These are phyloP conservation scores for Myxocyprinus asiaticus DNA, from an alignment of 2,113 vertebrate species.

Conservation along the genomic window DNA sequence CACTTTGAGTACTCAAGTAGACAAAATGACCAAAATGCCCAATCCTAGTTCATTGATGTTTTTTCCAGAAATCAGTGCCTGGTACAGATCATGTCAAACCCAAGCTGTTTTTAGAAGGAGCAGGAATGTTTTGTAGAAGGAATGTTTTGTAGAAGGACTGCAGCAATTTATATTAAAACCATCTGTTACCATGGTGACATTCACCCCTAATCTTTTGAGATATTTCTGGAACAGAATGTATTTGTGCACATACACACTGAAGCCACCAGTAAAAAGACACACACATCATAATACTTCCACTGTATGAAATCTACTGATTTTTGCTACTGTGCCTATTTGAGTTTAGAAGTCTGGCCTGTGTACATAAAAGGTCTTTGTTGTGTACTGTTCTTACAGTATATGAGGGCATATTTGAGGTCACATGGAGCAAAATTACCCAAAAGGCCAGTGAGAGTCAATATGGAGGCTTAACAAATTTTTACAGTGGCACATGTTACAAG, in stretches of 20 bases:
- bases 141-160: conserved; percentile 49
- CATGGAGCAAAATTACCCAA: too few species aligned
- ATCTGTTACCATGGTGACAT: conserved; percentile 58
- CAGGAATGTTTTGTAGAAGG: not conserved
- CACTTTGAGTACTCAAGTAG: too few species aligned
- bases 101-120: conserved; percentile 39
- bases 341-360: not conserved
- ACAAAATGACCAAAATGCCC: too few species aligned
- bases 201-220: conserved; percentile 47
- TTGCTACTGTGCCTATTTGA: not conserved
- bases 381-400: too few species aligned
- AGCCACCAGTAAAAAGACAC: not conserved
- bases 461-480: too few species aligned
- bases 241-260: conserved; percentile 38
- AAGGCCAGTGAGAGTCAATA: too few species aligned
- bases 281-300: not conserved
- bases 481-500: too few species aligned
- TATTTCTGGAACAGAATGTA: conserved; percentile 52
- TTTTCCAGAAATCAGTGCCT: not conserved
- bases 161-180: conserved; percentile 52
- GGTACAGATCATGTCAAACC: conserved; percentile 18
- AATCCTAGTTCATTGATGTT: not conserved
- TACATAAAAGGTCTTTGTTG: too few species aligned
- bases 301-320: not conserved
- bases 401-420: too few species aligned